phyloP scores from a whole-genome alignment of 2,888 invertebrate species.

The Nezara viridula region DNA sequence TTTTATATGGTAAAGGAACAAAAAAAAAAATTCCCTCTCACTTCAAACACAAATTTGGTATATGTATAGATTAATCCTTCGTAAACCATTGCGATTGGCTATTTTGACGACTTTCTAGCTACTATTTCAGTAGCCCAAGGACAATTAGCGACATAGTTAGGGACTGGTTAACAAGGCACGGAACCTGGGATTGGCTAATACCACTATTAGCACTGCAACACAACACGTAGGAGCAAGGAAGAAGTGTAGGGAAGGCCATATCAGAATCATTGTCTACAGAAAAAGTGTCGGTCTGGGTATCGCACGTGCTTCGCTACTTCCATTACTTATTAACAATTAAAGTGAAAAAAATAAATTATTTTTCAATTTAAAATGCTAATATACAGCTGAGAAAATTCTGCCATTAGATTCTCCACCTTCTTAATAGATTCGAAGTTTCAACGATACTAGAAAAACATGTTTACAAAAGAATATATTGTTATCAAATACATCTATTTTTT shows the following conservation, averaged over 20 bases:
- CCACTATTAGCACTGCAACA: not conserved
- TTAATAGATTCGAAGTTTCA: too few species aligned
- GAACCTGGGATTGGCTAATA: not conserved
- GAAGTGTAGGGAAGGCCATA: not conserved
- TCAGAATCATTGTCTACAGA: not conserved
- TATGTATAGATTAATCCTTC: too few species aligned
- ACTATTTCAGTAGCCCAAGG: conserved; percentile 10
- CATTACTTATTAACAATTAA: not conserved
- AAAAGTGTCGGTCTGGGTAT: not conserved
- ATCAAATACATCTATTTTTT: too few species aligned
- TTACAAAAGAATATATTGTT: too few species aligned
- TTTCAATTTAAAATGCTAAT: too few species aligned
- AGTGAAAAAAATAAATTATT: too few species aligned
- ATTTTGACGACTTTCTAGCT: not conserved
- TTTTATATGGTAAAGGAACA: too few species aligned
- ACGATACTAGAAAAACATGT: too few species aligned
- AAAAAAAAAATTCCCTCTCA: too few species aligned
- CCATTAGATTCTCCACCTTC: too few species aligned
- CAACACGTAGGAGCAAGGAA: not conserved
- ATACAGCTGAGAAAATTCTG: too few species aligned
- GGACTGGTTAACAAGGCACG: not conserved
- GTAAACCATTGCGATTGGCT: not conserved
- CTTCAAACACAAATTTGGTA: too few species aligned
- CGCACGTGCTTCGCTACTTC: not conserved
- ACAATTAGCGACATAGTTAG: not conserved